Evolutionary conservation across 64 coral and sea anemone genomes (phyloP).

Genomic region (Trachythela sp.): DNA sequence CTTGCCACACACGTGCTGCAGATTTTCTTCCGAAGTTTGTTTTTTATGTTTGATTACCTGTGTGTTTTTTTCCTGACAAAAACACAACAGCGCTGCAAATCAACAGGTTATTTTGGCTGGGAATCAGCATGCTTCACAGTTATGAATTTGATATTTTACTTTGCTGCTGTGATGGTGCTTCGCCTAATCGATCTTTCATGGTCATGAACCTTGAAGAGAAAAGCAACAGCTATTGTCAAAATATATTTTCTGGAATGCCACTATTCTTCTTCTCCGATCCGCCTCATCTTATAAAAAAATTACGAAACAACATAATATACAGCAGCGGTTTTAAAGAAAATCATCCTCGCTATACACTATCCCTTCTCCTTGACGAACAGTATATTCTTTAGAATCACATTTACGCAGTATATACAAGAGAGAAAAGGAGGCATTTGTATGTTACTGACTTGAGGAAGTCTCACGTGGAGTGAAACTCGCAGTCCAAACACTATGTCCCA

Average conservation of each 20-base stretch:
- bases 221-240: neutral
- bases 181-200: neutral
- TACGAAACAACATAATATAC: neutral
- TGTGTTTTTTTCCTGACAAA: slow-evolving; percentile 18
- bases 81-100: neutral
- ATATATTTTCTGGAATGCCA: slow-evolving; percentile 14
- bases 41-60: neutral
- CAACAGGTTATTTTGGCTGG: neutral
- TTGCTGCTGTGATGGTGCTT: slow-evolving; percentile 22
- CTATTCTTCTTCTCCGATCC: slow-evolving; percentile 6
- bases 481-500: neutral
- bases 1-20: neutral
- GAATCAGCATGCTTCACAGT: neutral
- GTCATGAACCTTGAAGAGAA: neutral
- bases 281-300: neutral
- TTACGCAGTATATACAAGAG: neutral
- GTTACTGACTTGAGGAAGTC: neutral
- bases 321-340: neutral
- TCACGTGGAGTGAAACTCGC: slow-evolving; percentile 4
- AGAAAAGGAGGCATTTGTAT: neutral
- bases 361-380: neutral
- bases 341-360: neutral
- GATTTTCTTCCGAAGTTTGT: neutral
- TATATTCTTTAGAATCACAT: neutral
- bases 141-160: neutral